phyloP scores from a whole-genome alignment of 1,140 invertebrate species.

The Leptinotarsa undecemlineata region DNA sequence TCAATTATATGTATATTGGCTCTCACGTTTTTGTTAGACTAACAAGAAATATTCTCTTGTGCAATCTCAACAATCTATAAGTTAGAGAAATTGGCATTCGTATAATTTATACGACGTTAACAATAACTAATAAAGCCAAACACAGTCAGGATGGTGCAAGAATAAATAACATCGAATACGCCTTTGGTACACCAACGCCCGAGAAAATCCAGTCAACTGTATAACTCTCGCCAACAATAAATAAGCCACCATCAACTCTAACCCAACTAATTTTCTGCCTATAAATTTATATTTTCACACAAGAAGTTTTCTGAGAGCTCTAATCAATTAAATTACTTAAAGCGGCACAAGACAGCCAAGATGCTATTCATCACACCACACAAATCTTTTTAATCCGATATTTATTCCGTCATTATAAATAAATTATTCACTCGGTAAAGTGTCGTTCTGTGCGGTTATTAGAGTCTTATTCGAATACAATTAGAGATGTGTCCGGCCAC shows the following conservation, averaged over 20 bases:
- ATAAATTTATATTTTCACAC: constrained; percentile 51
- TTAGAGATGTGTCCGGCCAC: constrained; percentile 53
- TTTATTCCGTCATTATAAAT: constrained; percentile 55
- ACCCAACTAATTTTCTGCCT: constrained; percentile 52
- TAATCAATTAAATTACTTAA: constrained; percentile 46
- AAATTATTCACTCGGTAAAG: constrained; percentile 51
- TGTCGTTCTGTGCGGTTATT: constrained; percentile 51
- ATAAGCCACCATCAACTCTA: constrained; percentile 40
- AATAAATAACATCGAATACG: constrained; percentile 33
- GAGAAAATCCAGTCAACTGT: constrained; percentile 1
- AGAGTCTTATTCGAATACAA: constrained; percentile 53
- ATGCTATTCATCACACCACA: constrained; percentile 53
- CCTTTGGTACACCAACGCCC: constrained; percentile 26
- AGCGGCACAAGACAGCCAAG: constrained; percentile 35
- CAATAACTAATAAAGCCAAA: constrained; percentile 32
- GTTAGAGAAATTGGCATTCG: constrained; percentile 8
- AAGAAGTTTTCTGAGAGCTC: constrained; percentile 36
- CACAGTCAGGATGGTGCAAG: constrained; percentile 28
- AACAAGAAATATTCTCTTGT: no score
- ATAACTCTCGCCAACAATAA: constrained; percentile 42
- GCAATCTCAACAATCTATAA: no score
- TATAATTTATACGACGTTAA: background rate
- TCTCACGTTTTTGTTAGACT: no score
- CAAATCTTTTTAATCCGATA: constrained; percentile 55
- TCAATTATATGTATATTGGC: no score